Evolutionary conservation across 1,140 invertebrate genomes (phyloP).

Genomic region (Steinernema feltiae): DNA sequence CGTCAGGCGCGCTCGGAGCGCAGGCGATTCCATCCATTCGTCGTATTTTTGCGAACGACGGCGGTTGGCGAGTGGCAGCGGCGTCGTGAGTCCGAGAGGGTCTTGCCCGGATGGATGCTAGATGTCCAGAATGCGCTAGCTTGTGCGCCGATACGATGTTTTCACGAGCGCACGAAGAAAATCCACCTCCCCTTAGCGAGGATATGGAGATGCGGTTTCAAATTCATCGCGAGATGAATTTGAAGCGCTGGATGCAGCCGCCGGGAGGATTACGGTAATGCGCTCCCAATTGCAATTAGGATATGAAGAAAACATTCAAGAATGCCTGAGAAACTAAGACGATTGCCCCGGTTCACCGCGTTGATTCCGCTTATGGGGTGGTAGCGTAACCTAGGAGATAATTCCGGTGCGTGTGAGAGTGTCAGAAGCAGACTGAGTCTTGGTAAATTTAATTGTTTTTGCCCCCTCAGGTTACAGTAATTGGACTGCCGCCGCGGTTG

Average conservation of each 20-base stretch:
- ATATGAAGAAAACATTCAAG: too few species aligned
- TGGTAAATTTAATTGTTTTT: not conserved
- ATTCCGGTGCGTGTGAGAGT: too few species aligned
- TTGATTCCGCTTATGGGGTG: not conserved
- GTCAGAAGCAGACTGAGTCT: too few species aligned
- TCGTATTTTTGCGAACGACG: not conserved
- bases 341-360: too few species aligned
- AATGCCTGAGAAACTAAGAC: too few species aligned
- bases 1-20: not conserved
- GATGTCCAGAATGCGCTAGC: conserved; percentile 7
- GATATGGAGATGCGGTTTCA: too few species aligned
- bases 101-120: conserved; percentile 7
- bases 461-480: not conserved
- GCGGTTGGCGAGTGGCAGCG: conserved; percentile 4
- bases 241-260: too few species aligned
- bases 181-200: not conserved
- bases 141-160: not conserved
- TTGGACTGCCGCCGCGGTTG: not conserved
- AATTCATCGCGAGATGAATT: too few species aligned
- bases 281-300: too few species aligned
- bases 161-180: not conserved
- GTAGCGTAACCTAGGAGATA: not conserved
- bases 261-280: too few species aligned
- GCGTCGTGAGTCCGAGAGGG: not conserved
- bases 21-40: conserved; percentile 9